These are phyloP conservation scores for Drosophila kanekoi DNA, from an alignment of 2,888 invertebrate species.

Conservation along the genomic window DNA sequence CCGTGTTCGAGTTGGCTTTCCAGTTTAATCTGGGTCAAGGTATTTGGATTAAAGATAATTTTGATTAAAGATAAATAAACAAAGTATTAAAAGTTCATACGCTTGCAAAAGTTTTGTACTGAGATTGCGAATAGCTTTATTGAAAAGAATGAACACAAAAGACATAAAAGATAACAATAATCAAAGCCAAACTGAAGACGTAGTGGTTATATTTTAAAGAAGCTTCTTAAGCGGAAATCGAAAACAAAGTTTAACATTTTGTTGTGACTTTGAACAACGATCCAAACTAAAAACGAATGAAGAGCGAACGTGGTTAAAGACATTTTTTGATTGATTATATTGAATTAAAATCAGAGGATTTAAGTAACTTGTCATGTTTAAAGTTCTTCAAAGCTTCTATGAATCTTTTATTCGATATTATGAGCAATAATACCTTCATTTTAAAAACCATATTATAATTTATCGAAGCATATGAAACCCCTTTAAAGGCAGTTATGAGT, in stretches of 20 bases:
- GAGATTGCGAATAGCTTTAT: background rate
- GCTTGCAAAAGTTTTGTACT: background rate
- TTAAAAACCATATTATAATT: no score
- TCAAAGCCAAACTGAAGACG: background rate
- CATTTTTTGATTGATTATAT: background rate
- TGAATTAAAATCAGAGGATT: background rate
- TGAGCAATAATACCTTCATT: no score
- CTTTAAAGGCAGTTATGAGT: no score
- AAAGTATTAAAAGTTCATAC: background rate
- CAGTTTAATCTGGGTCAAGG: background rate
- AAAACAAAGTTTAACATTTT: background rate
- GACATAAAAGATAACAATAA: background rate
- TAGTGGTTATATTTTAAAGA: background rate
- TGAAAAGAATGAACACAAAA: background rate
- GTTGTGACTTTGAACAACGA: slow-evolving; percentile 4
- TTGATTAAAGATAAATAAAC: background rate
- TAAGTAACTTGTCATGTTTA: no score
- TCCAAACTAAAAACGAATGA: background rate
- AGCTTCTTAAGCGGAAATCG: no score
- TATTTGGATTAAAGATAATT: background rate
- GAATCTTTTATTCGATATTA: no score
- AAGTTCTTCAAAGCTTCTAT: no score
- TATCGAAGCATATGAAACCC: no score
- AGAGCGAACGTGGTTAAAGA: background rate
- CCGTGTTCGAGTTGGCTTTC: no score